Evolutionary conservation across 1,140 invertebrate species (phyloP), one percentile per base, ranked within the genome.

Genomic region (Cotesia glomerata): DNA sequence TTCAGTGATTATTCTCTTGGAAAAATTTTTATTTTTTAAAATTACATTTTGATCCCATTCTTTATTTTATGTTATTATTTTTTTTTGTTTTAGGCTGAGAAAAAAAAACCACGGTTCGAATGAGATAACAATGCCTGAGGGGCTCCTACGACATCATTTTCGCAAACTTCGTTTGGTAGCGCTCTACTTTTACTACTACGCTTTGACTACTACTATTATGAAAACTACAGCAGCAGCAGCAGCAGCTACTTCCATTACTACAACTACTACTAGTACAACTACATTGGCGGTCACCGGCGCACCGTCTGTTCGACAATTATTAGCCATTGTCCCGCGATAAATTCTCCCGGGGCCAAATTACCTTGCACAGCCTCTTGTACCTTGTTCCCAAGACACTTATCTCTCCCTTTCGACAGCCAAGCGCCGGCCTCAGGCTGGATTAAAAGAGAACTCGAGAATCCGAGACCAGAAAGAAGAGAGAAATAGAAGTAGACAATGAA

Each of bases 51-150:
- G 39, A 45, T 45, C 39, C 8, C 16, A 58, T 58, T 16, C 56
- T 58, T 58, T 58, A 5, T 18, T 26, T 58, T 5, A 16, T 58
- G 14, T 18, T 58, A 18, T 58, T 18, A 26, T 18, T 58, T 58
- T 18, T 56, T 58, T 58, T 58, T 18, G 5, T 9, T 58, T 58
- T 58, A 26, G 9, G 18, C 5, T 18, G 18, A 7, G 14, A 18
- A 18, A 7, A 58, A 45, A 45, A 45, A 45, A 11, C 39, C 56
- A 26, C 26, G 18, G n/a, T 32, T 18, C 18, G 78, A 78, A 79
- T 70, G 74, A 76, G 78, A 81, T 82, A 84, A 85, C 81, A 83
- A 83, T 83, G 79, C 82, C 80, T 82, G 68, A 77, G 82, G 82
- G 84, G 81, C 76, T 79, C 76, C 77, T 82, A 75, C 75, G 56